Percentiles rank a stretch among this genome's conserved stretches.
Evolutionary conservation across 2,113 vertebrate genomes (phyloP).

Genomic region (Hoplias malabaricus): DNA sequence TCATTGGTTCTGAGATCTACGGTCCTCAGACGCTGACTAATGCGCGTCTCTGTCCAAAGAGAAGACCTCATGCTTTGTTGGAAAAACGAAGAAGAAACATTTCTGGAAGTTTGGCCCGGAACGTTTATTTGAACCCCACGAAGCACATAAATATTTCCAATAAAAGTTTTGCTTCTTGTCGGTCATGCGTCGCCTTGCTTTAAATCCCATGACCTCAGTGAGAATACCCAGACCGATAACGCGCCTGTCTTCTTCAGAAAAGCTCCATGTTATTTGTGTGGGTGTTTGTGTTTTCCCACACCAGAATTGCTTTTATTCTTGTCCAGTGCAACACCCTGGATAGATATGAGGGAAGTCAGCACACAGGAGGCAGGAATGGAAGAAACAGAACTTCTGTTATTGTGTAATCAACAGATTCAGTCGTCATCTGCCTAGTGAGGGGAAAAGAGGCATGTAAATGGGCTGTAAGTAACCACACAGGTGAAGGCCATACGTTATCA

Average conservation of each 20-base stretch:
- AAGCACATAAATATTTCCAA: not conserved
- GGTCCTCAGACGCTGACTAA: not conserved
- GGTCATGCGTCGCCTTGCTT: not conserved
- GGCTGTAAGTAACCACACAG: too few species aligned
- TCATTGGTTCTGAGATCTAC: too few species aligned
- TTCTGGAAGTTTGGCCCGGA: not conserved
- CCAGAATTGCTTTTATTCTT: not conserved
- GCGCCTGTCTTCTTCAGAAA: not conserved
- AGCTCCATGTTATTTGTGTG: not conserved
- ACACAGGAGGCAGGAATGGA: too few species aligned
- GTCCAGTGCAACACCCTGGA: too few species aligned
- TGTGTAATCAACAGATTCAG: too few species aligned
- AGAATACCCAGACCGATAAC: not conserved
- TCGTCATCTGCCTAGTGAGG: too few species aligned
- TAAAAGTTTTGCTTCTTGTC: not conserved
- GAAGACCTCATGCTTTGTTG: not conserved
- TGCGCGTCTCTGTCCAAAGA: not conserved
- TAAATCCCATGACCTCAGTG: not conserved
- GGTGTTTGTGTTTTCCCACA: not conserved
- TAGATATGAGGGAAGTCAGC: too few species aligned
- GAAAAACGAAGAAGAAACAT: not conserved
- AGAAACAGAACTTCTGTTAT: too few species aligned
- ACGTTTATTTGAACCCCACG: not conserved
- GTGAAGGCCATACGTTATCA: too few species aligned
- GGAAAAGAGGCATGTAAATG: too few species aligned